Evolutionary conservation across 2,113 vertebrate genomes (phyloP).

Genomic region (Psophia crepitans): DNA sequence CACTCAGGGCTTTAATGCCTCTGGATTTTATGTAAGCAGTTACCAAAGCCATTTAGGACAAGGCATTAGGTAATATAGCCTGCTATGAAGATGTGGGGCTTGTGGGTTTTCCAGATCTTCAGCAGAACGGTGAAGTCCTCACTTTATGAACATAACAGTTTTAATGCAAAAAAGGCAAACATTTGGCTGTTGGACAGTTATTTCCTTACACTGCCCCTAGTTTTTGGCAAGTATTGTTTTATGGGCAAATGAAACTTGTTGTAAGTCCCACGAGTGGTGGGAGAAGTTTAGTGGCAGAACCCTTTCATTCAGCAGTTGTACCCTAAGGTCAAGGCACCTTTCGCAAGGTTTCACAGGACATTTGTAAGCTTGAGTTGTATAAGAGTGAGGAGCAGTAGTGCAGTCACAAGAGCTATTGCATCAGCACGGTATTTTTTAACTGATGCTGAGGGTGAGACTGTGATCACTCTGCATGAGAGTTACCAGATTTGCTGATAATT

Average conservation of each 20-base stretch:
- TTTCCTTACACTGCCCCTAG: background rate
- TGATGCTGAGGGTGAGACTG: fast-evolving
- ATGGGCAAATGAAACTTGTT: background rate
- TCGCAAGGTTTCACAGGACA: background rate
- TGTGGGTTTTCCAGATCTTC: background rate
- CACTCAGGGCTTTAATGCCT: background rate
- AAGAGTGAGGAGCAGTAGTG: background rate
- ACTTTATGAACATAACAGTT: background rate
- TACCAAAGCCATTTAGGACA: background rate
- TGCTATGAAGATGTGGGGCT: background rate
- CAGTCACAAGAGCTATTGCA: background rate
- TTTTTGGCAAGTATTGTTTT: background rate
- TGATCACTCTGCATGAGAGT: fast-evolving
- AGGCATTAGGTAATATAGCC: background rate
- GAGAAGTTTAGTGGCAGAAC: background rate
- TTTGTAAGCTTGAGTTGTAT: background rate
- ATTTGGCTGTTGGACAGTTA: background rate
- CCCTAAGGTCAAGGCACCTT: background rate
- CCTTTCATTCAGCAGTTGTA: background rate
- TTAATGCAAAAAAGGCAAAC: background rate
- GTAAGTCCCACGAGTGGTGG: background rate
- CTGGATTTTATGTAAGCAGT: background rate
- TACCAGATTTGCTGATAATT: background rate
- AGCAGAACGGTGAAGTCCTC: background rate
- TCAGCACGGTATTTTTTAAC: background rate